Evolutionary conservation across 2,888 invertebrate genomes (phyloP), one percentile per base, ranked within the genome.

Genomic region (Globia sparganii): DNA sequence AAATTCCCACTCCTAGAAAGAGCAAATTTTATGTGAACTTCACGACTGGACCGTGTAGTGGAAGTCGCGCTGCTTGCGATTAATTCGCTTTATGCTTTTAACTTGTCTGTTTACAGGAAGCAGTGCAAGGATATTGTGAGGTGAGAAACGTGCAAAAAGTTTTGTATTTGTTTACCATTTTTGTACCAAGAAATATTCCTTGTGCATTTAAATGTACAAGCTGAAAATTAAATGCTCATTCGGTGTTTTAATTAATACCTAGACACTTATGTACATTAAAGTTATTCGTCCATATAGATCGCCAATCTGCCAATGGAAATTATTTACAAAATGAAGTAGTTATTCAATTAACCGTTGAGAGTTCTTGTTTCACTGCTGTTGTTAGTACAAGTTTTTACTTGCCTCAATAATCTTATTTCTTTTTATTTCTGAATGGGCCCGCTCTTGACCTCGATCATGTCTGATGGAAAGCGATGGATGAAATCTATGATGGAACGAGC

Each of bases 21-120:
- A 82, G 84, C 81, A 76, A 85, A 86, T 86, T 88, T 83, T 83
- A 86, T 85, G 81, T 84, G 83, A 83, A 86, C 80, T 87, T 84
- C 75, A 58, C 59, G 58, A 78, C 59, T 81, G 72, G 46, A 66
- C 78, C 66, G 53, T 58, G 43, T 40, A 58, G 59, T 62, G 64
- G 58, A 68, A 75, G 37, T 59, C 56, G 34, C 43, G 40, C 58
- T 75, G 77, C 72, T 72, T 66, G 66, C 59, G 18, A 61, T 82
- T 79, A 71, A 61, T 71, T 70, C 49, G 58, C 69, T 86, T 86
- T 86, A 86, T 72, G 43, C 6, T 62, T 74, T 59, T n/a, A 68
- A 71, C 67, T 83, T 74, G 40, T 31, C n/a, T 78, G 67, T 77
- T 70, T 53, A 15, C 53, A 46, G 28, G 34, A 59, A 68, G 13